Percentiles rank a stretch among this genome's conserved stretches.
Evolutionary conservation across 2,888 invertebrate genomes (phyloP).

Genomic region (Ennomos fuscantarius): DNA sequence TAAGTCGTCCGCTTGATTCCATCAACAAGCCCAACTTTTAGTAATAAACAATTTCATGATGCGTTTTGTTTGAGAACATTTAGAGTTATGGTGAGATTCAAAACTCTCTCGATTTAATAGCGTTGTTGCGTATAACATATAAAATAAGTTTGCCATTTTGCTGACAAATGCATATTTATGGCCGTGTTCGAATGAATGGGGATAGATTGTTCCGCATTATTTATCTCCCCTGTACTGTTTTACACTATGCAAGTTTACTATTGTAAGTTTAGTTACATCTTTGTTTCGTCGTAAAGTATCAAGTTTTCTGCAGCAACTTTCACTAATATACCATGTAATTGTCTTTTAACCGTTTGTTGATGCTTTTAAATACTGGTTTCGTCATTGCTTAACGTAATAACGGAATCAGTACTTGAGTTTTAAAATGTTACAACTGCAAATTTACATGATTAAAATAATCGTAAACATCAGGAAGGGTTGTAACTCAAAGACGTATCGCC

Average conservation of each 20-base stretch:
- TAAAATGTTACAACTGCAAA: too few relatives aligned
- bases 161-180: too few relatives aligned
- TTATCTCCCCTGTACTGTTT: conserved; percentile 19
- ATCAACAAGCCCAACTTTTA: too few relatives aligned
- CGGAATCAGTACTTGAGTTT: not conserved
- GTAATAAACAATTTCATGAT: too few relatives aligned
- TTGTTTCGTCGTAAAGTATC: conserved; percentile 15
- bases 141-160: not conserved
- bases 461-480: too few relatives aligned
- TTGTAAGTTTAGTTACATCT: conserved; percentile 13
- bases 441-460: too few relatives aligned
- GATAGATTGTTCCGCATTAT: conserved; percentile 12
- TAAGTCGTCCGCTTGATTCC: too few relatives aligned
- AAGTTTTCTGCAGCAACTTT: conserved; percentile 8
- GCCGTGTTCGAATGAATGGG: too few relatives aligned
- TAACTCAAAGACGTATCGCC: too few relatives aligned
- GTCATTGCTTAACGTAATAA: not conserved
- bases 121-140: not conserved
- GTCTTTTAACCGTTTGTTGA: not conserved
- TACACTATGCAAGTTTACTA: conserved; percentile 14
- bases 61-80: too few relatives aligned
- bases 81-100: too few relatives aligned
- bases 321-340: conserved; percentile 8
- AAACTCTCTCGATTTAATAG: too few relatives aligned
- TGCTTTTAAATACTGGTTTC: not conserved